Percentiles rank a stretch among this genome's conserved stretches.
Evolutionary conservation across 2,797 vertebrate genomes (phyloP).

Genomic region (Lagorchestes hirsutus): DNA sequence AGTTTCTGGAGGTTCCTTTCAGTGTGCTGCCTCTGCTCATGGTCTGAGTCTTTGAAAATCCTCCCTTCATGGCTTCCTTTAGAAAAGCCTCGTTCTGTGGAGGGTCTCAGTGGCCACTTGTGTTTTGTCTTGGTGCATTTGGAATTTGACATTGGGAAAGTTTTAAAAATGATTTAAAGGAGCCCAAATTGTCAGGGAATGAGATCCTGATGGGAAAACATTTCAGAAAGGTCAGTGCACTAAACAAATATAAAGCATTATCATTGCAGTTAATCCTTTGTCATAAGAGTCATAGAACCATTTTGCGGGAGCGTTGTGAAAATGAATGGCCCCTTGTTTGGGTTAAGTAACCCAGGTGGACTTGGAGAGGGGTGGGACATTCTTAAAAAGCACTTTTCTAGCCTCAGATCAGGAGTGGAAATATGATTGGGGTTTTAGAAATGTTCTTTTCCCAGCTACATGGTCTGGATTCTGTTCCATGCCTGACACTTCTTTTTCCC

Average conservation of each 20-base stretch:
- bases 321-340: neutral
- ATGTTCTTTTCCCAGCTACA: neutral
- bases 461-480: neutral
- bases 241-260: neutral
- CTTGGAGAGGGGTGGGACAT: no score
- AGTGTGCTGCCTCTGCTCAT: neutral
- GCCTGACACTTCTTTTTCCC: neutral
- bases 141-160: neutral
- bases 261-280: neutral
- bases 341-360: neutral
- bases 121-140: neutral
- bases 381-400: neutral
- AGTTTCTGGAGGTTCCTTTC: neutral
- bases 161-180: neutral
- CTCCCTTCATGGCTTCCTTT: neutral
- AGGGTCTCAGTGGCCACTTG: neutral
- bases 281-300: neutral
- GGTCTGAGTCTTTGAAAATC: neutral
- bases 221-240: neutral
- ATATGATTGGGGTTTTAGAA: neutral
- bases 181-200: neutral
- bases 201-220: neutral
- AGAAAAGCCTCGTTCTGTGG: neutral
- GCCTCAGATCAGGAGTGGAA: neutral
- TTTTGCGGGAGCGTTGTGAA: neutral